Evolutionary conservation across 1,140 invertebrate genomes (phyloP).

Genomic region (Drosophila biarmipes): DNA sequence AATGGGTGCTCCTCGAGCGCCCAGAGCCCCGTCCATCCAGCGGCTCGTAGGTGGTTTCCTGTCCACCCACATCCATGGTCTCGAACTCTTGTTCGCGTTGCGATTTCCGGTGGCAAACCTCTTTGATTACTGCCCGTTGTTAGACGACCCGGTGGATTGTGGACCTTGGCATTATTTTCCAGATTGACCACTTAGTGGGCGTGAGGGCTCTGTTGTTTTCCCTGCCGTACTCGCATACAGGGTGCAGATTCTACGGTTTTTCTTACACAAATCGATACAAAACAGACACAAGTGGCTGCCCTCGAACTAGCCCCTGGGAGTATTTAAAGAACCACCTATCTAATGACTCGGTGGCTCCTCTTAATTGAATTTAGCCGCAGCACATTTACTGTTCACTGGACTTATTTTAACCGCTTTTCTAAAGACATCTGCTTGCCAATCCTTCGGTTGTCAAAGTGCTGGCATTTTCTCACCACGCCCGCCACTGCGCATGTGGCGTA

Average conservation of each 20-base stretch:
- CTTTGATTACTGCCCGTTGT: conserved; percentile 8
- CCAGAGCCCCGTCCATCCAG: conserved; percentile 60
- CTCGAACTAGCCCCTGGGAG: conserved; percentile 9
- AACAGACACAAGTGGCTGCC: conserved; percentile 56
- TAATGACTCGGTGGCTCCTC: neutral
- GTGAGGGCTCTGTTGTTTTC: conserved; percentile 14
- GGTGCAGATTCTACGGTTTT: conserved; percentile 36
- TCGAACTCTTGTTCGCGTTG: neutral
- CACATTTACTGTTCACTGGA: conserved; percentile 8
- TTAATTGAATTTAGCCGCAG: neutral
- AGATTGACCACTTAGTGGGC: conserved; percentile 16
- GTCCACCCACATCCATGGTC: conserved; percentile 65
- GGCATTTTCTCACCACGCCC: conserved; percentile 46
- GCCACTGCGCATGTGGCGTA: conserved; percentile 68
- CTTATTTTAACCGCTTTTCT: conserved; percentile 25
- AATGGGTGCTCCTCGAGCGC: conserved; percentile 18
- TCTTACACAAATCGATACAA: conserved; percentile 64
- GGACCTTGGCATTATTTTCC: conserved; percentile 37
- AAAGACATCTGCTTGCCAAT: conserved; percentile 34
- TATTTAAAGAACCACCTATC: neutral
- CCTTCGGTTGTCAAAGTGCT: conserved; percentile 22
- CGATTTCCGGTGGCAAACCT: conserved; percentile 5
- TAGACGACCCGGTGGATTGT: conserved; percentile 16
- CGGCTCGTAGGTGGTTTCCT: conserved; percentile 81
- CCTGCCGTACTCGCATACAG: conserved; percentile 32